Evolutionary conservation across 2,888 invertebrate species (phyloP), one percentile per base, ranked within the genome.

Genomic region (Caenorhabditis sp.): DNA sequence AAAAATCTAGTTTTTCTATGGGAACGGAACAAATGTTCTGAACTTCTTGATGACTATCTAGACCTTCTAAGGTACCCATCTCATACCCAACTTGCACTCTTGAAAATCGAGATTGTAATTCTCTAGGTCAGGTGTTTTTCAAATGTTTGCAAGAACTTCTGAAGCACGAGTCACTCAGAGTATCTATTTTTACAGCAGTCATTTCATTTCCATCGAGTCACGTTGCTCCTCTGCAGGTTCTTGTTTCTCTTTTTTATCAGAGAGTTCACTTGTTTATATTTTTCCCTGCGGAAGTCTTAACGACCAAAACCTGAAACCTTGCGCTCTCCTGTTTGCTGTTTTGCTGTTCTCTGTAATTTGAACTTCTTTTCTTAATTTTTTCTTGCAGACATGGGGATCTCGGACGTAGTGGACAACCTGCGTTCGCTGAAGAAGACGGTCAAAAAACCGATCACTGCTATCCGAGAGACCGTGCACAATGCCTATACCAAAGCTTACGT

Each of bases 401-500:
- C 77, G 63, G 69, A 61, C 22, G 77, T 77, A 28, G 77, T 77
- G 0, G 77, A 77, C 12, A 77, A 77, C 63, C 54, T 77, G 19
- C 69, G 77, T 14, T 61, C 77, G 12, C 35, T 77, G 12, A 77
- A 77, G 35, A 68, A 77, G 49, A 68, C 77, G 1, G 77, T 77
- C 26, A 77, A 77, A 47, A 77, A 77, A 31, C 77, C 77, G n/a
- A 77, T 77, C 10, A 61, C 38, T 22, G 77, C 77, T 1, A 70
- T 77, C 54, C 77, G 77, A 16, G 77, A 77, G 24, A 77, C 77
- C 0, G 77, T 77, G 5, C 77, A 77, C 35, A 61, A 69, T 31
- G 77, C 69, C 5, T 77, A 77, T 44, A 77, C 77, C 0, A 77
- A 77, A 28, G 77, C 68, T 10, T 77, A 77, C 26, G 70, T 77